Evolutionary conservation across 2,888 invertebrate genomes (phyloP), one percentile per base, ranked within the genome.

Genomic region (Agapostemon virescens): DNA sequence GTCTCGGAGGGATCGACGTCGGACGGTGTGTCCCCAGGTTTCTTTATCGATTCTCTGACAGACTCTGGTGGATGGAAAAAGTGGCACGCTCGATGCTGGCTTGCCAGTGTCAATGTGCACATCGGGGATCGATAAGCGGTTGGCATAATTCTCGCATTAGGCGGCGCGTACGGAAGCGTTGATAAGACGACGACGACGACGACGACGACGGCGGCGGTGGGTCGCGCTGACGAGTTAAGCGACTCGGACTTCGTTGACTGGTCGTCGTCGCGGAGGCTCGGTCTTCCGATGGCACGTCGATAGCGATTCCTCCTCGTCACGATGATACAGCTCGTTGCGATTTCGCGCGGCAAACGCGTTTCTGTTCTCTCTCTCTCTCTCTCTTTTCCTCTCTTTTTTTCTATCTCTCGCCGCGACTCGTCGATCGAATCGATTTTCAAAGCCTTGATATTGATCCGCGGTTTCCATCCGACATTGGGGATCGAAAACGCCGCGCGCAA

Each of bases 1-100:
- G 17, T 26, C 26, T 26, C 6, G 15, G 26, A 11, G 15, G 26
- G 26, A 55, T 55, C 26, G 15, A 55, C 55, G 6, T 55, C 55
- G 55, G 11, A 11, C n/a, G n/a, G n/a, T 1, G 55, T 55, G 42
- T 69, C 45, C 23, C 3, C 42, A 23, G 20, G 66, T 66, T 69
- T 74, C 61, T 11, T 52, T 82, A 82, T 81, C 72, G 81, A 81
- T 76, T 67, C 66, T 52, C 66, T 52, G 69, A 45, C 38, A 58
- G 38, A 66, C 73, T 58, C 17, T 36, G 33, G 0, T 40, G 40
- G 58, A 49, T 20, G 49, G 63, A 23, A 38, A 67, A 80, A 71
- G 61, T 81, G 61, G 38, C 61, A 52, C 68, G 63, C 42, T 69
- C 80, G 74, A 69, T 71, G 70, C 42, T 74, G 52, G 36, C n/a